Conservation (phyloP, 2,888 invertebrate genomes). For the Drosophila putrida region DNA sequence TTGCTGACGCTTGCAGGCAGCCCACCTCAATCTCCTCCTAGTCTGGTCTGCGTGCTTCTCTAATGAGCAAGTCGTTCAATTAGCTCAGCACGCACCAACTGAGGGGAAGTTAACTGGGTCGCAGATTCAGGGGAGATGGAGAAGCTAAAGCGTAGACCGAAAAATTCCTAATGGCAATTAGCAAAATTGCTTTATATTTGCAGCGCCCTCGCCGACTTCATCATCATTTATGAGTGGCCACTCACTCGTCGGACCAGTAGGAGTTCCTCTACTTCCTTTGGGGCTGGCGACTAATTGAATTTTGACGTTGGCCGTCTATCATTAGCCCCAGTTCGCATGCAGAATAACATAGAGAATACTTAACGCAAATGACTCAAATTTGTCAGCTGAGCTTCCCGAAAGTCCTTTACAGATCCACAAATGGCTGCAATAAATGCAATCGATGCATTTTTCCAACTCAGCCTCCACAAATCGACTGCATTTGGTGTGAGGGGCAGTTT, state of each 20-base stretch:
- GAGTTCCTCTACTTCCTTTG: slow-evolving; percentile 1
- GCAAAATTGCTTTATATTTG: slow-evolving; percentile 85
- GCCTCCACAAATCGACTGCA: not conserved
- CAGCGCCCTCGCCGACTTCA: slow-evolving; percentile 56
- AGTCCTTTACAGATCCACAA: slow-evolving; percentile 46
- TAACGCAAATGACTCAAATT: slow-evolving; percentile 68
- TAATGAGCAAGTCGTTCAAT: slow-evolving; percentile 85
- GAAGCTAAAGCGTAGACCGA: slow-evolving; percentile 43
- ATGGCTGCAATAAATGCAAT: slow-evolving; percentile 65
- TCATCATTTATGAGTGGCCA: slow-evolving; percentile 71
- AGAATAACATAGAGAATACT: slow-evolving; percentile 56
- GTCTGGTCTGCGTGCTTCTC: slow-evolving; percentile 38
- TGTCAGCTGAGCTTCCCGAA: slow-evolving; percentile 43
- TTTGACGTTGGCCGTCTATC: slow-evolving; percentile 69
- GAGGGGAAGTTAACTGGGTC: not conserved
- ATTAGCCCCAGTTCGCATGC: slow-evolving; percentile 54
- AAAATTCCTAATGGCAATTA: slow-evolving; percentile 85
- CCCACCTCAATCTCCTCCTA: slow-evolving; percentile 10
- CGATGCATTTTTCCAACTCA: slow-evolving; percentile 42
- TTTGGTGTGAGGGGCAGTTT: not conserved
- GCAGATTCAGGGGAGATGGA: not conserved
- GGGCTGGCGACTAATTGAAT: slow-evolving; percentile 68
- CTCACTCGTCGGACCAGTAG: not conserved
- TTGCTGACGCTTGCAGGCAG: slow-evolving; percentile 6
- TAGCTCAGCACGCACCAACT: slow-evolving; percentile 64